A percentile compares a stretch with the other conserved stretches of the same genome.
Evolutionary conservation across 2,113 vertebrate species (phyloP).

Genomic region (Nipponia nippon): DNA sequence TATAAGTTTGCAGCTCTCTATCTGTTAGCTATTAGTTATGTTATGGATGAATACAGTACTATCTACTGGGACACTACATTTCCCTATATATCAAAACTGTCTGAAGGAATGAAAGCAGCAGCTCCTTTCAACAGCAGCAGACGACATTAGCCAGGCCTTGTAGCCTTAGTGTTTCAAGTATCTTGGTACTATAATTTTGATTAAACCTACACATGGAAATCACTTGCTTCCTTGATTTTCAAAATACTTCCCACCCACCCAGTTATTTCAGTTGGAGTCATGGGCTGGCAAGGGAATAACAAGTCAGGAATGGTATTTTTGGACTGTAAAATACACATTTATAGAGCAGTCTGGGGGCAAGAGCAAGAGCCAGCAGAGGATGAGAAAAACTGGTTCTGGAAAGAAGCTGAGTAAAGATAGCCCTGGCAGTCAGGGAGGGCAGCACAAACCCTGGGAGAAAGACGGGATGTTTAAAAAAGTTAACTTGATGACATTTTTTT

Average conservation of each 20-base stretch:
- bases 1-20: background rate
- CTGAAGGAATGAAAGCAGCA: background rate
- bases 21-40: background rate
- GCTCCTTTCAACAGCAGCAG: background rate
- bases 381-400: background rate
- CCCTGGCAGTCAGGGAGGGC: background rate
- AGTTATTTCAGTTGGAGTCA: background rate
- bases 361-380: background rate
- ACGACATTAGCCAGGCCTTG: background rate
- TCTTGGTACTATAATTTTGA: background rate
- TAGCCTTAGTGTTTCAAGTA: background rate
- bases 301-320: background rate
- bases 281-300: background rate
- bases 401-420: background rate
- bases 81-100: background rate
- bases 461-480: background rate
- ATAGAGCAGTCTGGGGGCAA: background rate
- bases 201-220: background rate
- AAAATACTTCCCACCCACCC: background rate
- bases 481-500: background rate
- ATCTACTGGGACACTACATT: background rate
- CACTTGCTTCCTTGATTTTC: background rate
- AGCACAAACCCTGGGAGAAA: background rate
- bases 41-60: background rate
- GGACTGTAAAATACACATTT: background rate